Evolutionary conservation across 2,113 vertebrate genomes (phyloP), one percentile per base, ranked within the genome.

Genomic region (Datnioides undecimradiatus): DNA sequence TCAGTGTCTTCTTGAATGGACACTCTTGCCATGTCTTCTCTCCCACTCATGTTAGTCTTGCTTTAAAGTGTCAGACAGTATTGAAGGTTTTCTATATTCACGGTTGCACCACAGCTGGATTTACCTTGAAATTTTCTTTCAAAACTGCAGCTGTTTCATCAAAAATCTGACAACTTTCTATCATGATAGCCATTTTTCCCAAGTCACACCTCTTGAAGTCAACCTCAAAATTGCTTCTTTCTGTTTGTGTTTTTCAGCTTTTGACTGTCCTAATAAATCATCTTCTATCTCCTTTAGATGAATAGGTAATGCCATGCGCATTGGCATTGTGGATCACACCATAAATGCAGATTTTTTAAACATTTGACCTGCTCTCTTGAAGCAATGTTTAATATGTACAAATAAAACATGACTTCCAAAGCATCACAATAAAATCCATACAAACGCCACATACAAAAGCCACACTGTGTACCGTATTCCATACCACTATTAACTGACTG

Each of bases 1-100:
- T 87, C 73, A 72, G 60, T 45, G 54, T 83, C 79, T 76, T 63
- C 66, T 43, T 49, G 46, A 82, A 38, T 75, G n/a, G 48, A 71
- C 58, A 27, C 45, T 29, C 17, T n/a, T n/a, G 58, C 29, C 59
- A 49, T 1, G 23, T 87, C 36, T 76, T 58, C 31, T 79, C 25
- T 64, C 71, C 34, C 36, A 2, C 21, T 68, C 79, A 31, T 70
- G 51, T 52, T 49, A 27, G 65, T 73, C 19, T 64, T 43, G 2
- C 23, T 74, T 57, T 29, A 52, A 14, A 58, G 9, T 64, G 55
- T 70, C 78, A 48, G 19, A 71, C 5, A 25, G 57, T 48, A 51
- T 12, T 41, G 45, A 40, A 59, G 63, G 9, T 52, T 46, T 49
- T 40, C 29, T 11, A 2, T 25, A 10, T 23, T 63, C 65, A 45